phyloP scores from a whole-genome alignment of 2,888 invertebrate genomes.

The Carcina quercana region DNA sequence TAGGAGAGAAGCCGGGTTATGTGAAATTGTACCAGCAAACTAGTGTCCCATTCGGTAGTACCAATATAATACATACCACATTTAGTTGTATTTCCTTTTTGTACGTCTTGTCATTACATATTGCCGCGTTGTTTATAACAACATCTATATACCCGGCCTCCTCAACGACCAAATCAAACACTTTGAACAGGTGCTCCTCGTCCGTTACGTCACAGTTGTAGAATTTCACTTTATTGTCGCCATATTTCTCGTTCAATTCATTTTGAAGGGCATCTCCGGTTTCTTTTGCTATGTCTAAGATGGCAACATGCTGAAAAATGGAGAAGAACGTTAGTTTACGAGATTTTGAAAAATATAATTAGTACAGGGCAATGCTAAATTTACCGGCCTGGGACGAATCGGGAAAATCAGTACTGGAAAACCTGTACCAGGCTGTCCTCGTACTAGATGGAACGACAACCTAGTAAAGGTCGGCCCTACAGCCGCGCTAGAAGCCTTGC shows the following conservation, averaged over 20 bases:
- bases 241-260: conserved; percentile 20
- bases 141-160: conserved; percentile 17
- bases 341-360: no score
- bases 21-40: no score
- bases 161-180: conserved; percentile 17
- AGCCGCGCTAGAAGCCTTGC: no score
- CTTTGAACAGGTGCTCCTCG: conserved; percentile 20
- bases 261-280: conserved; percentile 18
- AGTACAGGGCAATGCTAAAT: no score
- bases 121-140: conserved; percentile 18
- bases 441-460: no score
- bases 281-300: conserved; percentile 19
- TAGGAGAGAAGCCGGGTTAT: no score
- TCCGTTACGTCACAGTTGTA: conserved; percentile 25
- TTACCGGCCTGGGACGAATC: no score
- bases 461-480: no score
- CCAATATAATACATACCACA: conserved; percentile 14
- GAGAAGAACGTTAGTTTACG: no score
- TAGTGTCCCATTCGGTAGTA: no score
- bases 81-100: conserved; percentile 12
- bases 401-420: no score
- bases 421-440: no score
- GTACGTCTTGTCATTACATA: conserved; percentile 7
- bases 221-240: conserved; percentile 19
- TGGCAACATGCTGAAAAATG: conserved; percentile 22